Evolutionary conservation across 2,888 invertebrate genomes (phyloP).

Genomic region (Aelia acuminata): DNA sequence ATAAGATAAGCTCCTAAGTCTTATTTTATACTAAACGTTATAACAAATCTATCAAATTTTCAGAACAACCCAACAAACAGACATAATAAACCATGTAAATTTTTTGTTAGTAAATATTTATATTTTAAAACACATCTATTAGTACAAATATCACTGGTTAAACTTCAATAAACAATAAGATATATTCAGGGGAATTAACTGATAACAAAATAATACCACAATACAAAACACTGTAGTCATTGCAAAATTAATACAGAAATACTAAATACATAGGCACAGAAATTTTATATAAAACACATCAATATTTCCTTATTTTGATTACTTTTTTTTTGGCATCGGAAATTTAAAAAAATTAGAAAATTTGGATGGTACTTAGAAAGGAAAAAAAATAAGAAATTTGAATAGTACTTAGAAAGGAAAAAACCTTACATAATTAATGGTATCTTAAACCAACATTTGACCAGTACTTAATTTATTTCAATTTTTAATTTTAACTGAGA

Average conservation of each 20-base stretch:
- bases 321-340: too few relatives aligned
- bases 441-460: neutral
- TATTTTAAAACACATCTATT: neutral
- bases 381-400: neutral
- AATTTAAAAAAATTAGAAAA: too few relatives aligned
- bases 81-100: neutral
- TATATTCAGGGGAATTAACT: neutral
- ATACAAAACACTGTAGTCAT: neutral
- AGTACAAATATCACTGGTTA: neutral
- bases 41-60: neutral
- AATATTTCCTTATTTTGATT: neutral
- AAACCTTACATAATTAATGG: neutral
- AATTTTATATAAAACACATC: neutral
- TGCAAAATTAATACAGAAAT: neutral
- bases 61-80: neutral
- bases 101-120: neutral
- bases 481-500: neutral
- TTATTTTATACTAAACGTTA: neutral
- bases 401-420: too few relatives aligned
- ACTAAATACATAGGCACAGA: neutral
- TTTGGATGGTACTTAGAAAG: neutral
- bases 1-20: neutral
- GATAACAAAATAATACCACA: neutral
- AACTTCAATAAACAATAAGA: neutral
- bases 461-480: neutral